Base-by-base conservation (phyloP, 2,888 invertebrate genomes). In the Oligia strigilis region DNA sequence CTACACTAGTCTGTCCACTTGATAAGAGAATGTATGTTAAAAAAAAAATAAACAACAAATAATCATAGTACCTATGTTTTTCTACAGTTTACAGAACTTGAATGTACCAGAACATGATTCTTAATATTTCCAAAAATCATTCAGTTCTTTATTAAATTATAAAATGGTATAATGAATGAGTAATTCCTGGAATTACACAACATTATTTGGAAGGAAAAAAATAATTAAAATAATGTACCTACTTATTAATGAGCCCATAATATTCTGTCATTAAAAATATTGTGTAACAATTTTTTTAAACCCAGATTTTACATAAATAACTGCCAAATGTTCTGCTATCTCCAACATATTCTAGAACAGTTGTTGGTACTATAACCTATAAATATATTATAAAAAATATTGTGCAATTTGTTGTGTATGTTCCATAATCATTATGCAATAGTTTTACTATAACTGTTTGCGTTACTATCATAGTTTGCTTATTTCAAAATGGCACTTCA, bases 391-490 rank as follows among this genome's bases (percentile, higher is more conserved):
- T 49, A 40, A 52, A 80, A 78, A 86, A 69, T 64, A 87, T 87
- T 83, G 81, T 79, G 89, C 70, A 89, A 87, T 72, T 67, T 70
- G n/a, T 66, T 72, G 40, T 69, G 14, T 72, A 36, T 65, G 13
- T 43, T 80, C 71, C 1, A 77, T 77, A 87, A 87, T 79, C 65
- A 81, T 87, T 77, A 64, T 87, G 86, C 86, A 87, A 87, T 77
- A 77, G 29, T 77, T 71, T 11, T 60, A 29, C 65, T 88, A 85
- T 87, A 81, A 74, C 82, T 77, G 58, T 76, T 69, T 46, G 71
- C 2, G 70, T 73, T 81, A 52, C 77, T 43, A 71, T 36, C 70
- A 77, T 65, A 58, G n/a, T 73, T 67, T 88, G 75, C 64, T 81
- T 81, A 70, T 84, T 84, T 65, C 72, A 84, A 84, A 65, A 84